Percentiles rank a stretch among this genome's conserved stretches.
Conservation (phyloP, 2,797 vertebrate genomes). For the Takifugu ocellatus region DNA sequence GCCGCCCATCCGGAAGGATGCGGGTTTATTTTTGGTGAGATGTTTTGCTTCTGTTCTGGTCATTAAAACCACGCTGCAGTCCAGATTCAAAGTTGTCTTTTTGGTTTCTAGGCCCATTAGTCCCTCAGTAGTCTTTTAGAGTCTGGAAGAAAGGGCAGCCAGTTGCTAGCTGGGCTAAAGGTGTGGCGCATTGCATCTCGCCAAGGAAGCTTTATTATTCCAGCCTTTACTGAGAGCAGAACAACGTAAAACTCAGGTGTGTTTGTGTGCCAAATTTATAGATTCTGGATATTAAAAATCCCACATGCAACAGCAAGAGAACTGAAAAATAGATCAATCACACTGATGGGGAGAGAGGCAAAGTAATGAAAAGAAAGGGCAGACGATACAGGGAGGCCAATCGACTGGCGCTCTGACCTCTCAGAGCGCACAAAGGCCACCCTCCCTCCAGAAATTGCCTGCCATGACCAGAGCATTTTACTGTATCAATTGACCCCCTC, state of each 20-base stretch:
- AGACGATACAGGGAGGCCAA: conserved; percentile 37
- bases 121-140: neutral
- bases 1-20: conserved; percentile 29
- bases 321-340: conserved; percentile 50
- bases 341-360: conserved; percentile 21
- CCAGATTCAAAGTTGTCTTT: too few relatives aligned
- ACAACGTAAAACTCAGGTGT: neutral
- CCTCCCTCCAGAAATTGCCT: conserved; percentile 15
- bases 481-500: conserved; percentile 44
- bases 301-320: conserved; percentile 28
- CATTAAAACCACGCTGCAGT: too few relatives aligned
- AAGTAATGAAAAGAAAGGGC: conserved; percentile 27
- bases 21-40: conserved; percentile 25
- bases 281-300: conserved; percentile 33
- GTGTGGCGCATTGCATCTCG: neutral
- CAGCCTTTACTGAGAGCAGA: neutral
- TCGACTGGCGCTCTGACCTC: conserved; percentile 63
- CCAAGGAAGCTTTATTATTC: neutral
- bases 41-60: neutral
- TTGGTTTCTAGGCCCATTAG: neutral
- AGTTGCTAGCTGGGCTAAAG: neutral
- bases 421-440: conserved; percentile 32
- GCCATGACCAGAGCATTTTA: conserved; percentile 40
- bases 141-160: neutral
- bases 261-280: neutral